Evolutionary conservation across 2,797 vertebrate species (phyloP).

Genomic region (Poecilia wingei): DNA sequence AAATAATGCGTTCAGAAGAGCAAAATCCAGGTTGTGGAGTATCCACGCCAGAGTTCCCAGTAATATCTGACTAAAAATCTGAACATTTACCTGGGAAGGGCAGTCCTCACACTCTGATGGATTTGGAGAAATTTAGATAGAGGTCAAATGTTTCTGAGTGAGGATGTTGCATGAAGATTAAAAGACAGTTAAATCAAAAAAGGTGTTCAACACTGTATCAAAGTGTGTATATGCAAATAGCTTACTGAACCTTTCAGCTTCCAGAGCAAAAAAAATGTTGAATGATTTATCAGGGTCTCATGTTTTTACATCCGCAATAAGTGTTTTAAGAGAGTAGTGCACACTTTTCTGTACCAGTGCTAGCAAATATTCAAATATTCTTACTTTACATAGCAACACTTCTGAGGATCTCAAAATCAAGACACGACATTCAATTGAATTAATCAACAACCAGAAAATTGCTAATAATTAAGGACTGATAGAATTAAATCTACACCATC

Average conservation of each 20-base stretch:
- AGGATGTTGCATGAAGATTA: neutral
- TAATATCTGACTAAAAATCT: neutral
- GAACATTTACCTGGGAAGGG: neutral
- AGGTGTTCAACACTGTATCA: neutral
- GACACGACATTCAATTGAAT: neutral
- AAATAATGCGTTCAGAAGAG: neutral
- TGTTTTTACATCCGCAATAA: neutral
- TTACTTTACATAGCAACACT: neutral
- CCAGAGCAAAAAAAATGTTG: neutral
- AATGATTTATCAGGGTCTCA: neutral
- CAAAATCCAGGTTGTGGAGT: neutral
- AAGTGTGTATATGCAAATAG: neutral
- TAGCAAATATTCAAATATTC: conserved; percentile 31
- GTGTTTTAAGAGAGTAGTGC: neutral
- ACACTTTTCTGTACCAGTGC: conserved; percentile 5
- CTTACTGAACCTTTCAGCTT: neutral
- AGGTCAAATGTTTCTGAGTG: neutral
- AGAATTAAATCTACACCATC: too few relatives aligned
- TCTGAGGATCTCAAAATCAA: neutral
- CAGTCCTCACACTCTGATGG: neutral
- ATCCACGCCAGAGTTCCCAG: too few relatives aligned
- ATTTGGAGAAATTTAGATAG: neutral
- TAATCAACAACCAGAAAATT: neutral
- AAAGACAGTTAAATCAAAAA: neutral
- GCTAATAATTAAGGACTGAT: neutral